Conservation (phyloP, 2,888 invertebrate species). For the Byasa hedistus region DNA sequence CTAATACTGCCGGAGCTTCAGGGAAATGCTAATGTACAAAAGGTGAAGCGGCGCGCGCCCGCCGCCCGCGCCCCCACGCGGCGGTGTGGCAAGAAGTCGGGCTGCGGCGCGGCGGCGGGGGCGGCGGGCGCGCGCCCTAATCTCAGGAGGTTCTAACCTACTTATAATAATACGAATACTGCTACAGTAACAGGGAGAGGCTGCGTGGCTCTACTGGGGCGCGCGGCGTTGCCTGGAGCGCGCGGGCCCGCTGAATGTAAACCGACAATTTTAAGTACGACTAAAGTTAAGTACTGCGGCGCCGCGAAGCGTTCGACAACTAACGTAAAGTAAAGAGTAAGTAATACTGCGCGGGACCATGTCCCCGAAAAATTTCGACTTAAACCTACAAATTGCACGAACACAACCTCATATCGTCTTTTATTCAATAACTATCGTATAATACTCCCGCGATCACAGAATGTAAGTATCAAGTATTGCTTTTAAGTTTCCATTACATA, state of each 20-base stretch:
- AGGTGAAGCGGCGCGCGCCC: slow-evolving; percentile 57
- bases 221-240: slow-evolving; percentile 56
- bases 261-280: slow-evolving; percentile 16
- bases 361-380: slow-evolving; percentile 56
- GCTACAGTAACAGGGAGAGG: slow-evolving; percentile 65
- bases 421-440: slow-evolving; percentile 47
- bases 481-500: slow-evolving; percentile 48
- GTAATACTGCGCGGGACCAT: slow-evolving; percentile 48
- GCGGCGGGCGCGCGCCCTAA: slow-evolving; percentile 47
- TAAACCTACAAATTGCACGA: slow-evolving; percentile 75
- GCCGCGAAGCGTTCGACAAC: neutral
- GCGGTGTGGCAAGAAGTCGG: slow-evolving; percentile 17
- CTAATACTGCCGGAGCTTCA: slow-evolving; percentile 68
- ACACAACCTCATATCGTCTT: slow-evolving; percentile 76
- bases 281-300: slow-evolving; percentile 23
- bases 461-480: slow-evolving; percentile 63
- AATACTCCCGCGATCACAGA: slow-evolving; percentile 71
- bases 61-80: slow-evolving; percentile 5
- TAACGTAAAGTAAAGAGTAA: slow-evolving; percentile 30
- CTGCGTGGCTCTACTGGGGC: slow-evolving; percentile 72
- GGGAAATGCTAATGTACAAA: slow-evolving; percentile 74
- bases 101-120: slow-evolving; percentile 27
- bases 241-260: no score
- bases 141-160: slow-evolving; percentile 74
- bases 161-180: slow-evolving; percentile 71